These are phyloP conservation scores for Rhagoletis pomonella DNA, from an alignment of 1,140 invertebrate genomes.

Conservation along the genomic window DNA sequence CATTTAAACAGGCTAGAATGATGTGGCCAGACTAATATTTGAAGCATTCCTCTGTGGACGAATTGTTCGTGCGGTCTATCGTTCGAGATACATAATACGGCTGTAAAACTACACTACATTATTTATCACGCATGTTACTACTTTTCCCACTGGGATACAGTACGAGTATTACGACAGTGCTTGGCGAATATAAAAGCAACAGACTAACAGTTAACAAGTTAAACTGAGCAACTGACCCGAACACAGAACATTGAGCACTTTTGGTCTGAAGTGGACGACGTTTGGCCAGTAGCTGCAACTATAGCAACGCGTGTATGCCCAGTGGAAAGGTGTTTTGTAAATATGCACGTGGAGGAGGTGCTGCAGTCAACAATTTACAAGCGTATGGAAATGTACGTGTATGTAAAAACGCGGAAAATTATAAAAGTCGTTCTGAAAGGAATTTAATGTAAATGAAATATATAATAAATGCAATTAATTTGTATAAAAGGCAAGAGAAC, in stretches of 20 bases:
- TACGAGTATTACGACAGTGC: not conserved
- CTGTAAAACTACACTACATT: too few relatives aligned
- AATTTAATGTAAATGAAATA: not conserved
- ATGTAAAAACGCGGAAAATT: not conserved
- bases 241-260: conserved; percentile 22
- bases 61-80: too few relatives aligned
- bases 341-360: not conserved
- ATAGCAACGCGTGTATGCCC: conserved; percentile 12
- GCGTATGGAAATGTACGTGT: not conserved
- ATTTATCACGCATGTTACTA: too few relatives aligned
- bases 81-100: too few relatives aligned
- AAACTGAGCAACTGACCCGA: conserved; percentile 44
- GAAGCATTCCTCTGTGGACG: too few relatives aligned
- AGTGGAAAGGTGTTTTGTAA: not conserved
- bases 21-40: too few relatives aligned
- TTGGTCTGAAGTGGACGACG: conserved; percentile 42
- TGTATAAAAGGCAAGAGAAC: not conserved
- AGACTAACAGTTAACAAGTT: conserved; percentile 39
- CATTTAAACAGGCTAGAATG: too few relatives aligned
- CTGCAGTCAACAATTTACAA: not conserved
- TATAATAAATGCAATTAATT: conserved; percentile 3
- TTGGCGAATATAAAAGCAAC: conserved; percentile 8
- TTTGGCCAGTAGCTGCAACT: conserved; percentile 46
- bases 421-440: not conserved
- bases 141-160: too few relatives aligned